A percentile compares a stretch with the other conserved stretches of the same genome.
These are phyloP conservation scores for Elymnias hypermnestra DNA, from an alignment of 1,140 invertebrate genomes.

Conservation along the genomic window DNA sequence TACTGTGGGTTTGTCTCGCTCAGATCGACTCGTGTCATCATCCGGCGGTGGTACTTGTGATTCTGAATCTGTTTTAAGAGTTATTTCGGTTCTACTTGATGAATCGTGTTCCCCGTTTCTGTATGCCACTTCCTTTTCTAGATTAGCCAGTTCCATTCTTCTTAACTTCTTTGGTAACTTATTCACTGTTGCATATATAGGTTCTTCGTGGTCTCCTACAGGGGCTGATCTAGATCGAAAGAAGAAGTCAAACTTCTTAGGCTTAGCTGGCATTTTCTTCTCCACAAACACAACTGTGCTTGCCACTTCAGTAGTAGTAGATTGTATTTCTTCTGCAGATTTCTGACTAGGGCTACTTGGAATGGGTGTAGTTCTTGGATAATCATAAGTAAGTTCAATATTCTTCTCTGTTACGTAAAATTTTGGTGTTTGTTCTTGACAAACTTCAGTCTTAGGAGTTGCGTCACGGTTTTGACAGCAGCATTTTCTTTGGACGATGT, in stretches of 20 bases:
- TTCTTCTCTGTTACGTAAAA: conserved; percentile 72
- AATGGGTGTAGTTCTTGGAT: conserved; percentile 61
- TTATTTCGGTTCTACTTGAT: conserved; percentile 54
- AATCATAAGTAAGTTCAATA: conserved; percentile 72
- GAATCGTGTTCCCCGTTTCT: conserved; percentile 55
- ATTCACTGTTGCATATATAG: conserved; percentile 73
- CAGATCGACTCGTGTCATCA: conserved; percentile 64
- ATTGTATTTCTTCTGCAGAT: conserved; percentile 45
- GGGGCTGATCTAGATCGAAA: conserved; percentile 71
- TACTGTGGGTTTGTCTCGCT: conserved; percentile 53
- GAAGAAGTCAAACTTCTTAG: conserved; percentile 68
- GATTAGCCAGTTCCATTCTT: conserved; percentile 67
- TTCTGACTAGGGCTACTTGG: conserved; percentile 44
- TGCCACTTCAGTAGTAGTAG: conserved; percentile 71
- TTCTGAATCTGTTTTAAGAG: conserved; percentile 61
- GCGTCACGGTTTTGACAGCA: conserved; percentile 57
- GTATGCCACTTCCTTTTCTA: conserved; percentile 72
- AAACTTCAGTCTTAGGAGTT: conserved; percentile 25
- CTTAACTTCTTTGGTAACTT: conserved; percentile 69
- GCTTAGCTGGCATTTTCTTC: conserved; percentile 61
- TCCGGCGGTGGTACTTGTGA: conserved; percentile 53
- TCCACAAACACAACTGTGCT: conserved; percentile 73
- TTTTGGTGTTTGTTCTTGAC: conserved; percentile 41
- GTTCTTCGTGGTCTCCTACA: conserved; percentile 67
- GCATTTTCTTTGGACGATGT: conserved; percentile 62